A percentile compares a stretch with the other conserved stretches of the same genome.
Conservation (phyloP, 2,888 invertebrate genomes). For the Empis stercorea region DNA sequence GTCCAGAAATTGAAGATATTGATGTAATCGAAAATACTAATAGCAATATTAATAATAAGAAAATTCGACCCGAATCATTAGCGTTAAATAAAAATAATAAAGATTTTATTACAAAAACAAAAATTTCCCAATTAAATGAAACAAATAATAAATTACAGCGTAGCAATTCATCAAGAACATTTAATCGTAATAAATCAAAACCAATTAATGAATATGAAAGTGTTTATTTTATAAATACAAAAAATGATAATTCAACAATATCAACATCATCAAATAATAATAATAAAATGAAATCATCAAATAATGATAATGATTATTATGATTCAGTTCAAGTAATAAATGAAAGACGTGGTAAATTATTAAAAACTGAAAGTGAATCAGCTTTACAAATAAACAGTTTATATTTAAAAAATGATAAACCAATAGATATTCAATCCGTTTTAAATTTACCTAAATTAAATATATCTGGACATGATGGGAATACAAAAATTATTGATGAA, state of each 20-base stretch:
- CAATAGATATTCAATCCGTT: too few relatives aligned
- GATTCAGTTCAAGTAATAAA: conserved; percentile 34
- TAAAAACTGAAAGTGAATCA: conserved; percentile 32
- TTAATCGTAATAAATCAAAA: conserved; percentile 30
- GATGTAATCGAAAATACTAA: conserved; percentile 13
- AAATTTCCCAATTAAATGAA: conserved; percentile 5
- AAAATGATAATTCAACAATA: conserved; percentile 13
- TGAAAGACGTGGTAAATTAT: conserved; percentile 30
- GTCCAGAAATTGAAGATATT: conserved; percentile 16
- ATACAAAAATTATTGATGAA: too few relatives aligned
- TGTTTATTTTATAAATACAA: conserved; percentile 23
- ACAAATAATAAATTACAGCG: conserved; percentile 18
- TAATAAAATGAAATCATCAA: conserved; percentile 3
- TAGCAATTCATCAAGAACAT: conserved; percentile 33
- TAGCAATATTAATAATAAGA: conserved; percentile 16
- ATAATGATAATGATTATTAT: conserved; percentile 24
- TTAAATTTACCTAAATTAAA: too few relatives aligned
- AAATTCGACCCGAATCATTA: conserved; percentile 28
- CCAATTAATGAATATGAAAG: conserved; percentile 26
- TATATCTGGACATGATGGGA: too few relatives aligned
- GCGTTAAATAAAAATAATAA: conserved; percentile 15
- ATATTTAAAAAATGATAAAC: too few relatives aligned
- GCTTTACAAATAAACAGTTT: conserved; percentile 43
- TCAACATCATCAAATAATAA: too few relatives aligned
- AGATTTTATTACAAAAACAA: not conserved